A percentile compares a stretch with the other conserved stretches of the same genome.
Conservation (phyloP, 1,140 invertebrate genomes). For the Scylla paramamosain region DNA sequence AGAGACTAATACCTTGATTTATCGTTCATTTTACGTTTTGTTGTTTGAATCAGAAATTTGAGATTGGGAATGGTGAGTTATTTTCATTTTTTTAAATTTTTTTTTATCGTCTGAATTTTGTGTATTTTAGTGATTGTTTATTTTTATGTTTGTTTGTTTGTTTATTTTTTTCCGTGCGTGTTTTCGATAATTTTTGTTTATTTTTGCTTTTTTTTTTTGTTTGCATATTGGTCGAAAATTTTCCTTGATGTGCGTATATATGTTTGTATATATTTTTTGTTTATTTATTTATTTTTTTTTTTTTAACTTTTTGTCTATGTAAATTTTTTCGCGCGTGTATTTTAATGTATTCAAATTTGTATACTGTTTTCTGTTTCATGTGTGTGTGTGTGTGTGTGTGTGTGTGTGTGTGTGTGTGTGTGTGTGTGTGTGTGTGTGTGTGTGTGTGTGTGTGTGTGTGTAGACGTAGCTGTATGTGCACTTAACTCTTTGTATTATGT, state of each 20-base stretch:
- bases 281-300: neutral
- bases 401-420: too few species aligned
- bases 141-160: neutral
- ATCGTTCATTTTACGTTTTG: too few species aligned
- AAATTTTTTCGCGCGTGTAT: too few species aligned
- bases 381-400: too few species aligned
- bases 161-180: neutral
- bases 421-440: neutral
- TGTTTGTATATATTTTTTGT: neutral
- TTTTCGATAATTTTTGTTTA: neutral
- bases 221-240: too few species aligned
- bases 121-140: neutral
- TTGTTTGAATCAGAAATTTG: too few species aligned
- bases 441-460: constrained; percentile 51
- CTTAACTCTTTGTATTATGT: neutral
- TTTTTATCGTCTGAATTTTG: too few species aligned
- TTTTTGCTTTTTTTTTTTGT: too few species aligned
- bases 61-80: too few species aligned
- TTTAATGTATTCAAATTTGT: too few species aligned
- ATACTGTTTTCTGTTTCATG: too few species aligned
- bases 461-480: constrained; percentile 43
- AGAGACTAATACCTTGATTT: neutral
- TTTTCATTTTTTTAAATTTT: too few species aligned
- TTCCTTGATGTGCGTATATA: neutral
- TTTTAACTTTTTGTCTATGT: neutral